These are phyloP conservation scores for Oscheius sp. DNA, from an alignment of 2,888 invertebrate genomes.

Conservation along the genomic window DNA sequence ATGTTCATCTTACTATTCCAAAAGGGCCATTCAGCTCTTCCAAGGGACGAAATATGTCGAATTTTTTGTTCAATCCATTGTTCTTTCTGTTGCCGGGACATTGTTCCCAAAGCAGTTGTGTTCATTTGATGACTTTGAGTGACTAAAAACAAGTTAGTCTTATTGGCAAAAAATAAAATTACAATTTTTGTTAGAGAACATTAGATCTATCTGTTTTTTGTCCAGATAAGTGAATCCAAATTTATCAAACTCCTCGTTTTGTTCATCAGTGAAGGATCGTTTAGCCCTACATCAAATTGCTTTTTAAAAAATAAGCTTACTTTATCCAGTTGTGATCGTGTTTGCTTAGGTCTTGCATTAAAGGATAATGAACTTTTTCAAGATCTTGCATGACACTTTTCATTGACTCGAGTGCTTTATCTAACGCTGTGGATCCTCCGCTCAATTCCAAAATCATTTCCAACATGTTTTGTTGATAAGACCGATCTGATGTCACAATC, in stretches of 20 bases:
- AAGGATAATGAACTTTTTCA: slow-evolving; percentile 55
- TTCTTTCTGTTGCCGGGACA: slow-evolving; percentile 39
- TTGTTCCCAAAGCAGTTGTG: slow-evolving; percentile 13
- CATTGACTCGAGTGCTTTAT: slow-evolving; percentile 37
- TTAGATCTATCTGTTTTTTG: slow-evolving; percentile 45
- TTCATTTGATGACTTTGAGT: slow-evolving; percentile 3
- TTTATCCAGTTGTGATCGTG: slow-evolving; percentile 52
- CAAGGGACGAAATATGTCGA: slow-evolving; percentile 42
- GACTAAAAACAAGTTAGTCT: slow-evolving; percentile 18
- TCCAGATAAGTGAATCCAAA: slow-evolving; percentile 50
- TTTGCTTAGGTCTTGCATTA: slow-evolving; percentile 49
- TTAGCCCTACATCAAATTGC: slow-evolving; percentile 34
- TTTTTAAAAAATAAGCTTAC: no score
- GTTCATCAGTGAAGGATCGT: slow-evolving; percentile 39
- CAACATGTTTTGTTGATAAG: slow-evolving; percentile 49
- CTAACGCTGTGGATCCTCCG: slow-evolving; percentile 43
- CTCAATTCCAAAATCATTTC: slow-evolving; percentile 51
- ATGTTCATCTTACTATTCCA: slow-evolving; percentile 23
- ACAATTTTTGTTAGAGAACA: slow-evolving; percentile 40
- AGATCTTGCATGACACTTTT: slow-evolving; percentile 40
- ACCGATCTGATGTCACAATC: slow-evolving; percentile 43
- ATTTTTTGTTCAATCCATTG: slow-evolving; percentile 49
- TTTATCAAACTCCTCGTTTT: slow-evolving; percentile 44
- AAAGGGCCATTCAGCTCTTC: slow-evolving; percentile 42
- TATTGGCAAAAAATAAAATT: no score